Evolutionary conservation across 2,113 vertebrate species (phyloP).

Genomic region (Lasiurus cinereus): DNA sequence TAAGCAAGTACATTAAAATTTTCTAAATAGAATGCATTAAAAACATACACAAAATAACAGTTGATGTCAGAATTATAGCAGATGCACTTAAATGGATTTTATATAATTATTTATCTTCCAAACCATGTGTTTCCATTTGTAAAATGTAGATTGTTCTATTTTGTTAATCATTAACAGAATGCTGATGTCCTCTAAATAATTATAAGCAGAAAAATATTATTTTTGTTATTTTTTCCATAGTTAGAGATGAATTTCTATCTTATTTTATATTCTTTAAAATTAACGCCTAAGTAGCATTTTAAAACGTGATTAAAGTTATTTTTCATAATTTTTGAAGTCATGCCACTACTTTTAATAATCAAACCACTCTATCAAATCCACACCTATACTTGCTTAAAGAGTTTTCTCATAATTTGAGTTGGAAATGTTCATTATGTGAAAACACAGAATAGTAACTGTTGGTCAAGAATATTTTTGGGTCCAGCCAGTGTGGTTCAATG

Average conservation of each 20-base stretch:
- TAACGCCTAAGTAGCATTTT: slow-evolving; percentile 30
- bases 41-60: background rate
- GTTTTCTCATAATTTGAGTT: slow-evolving; percentile 3
- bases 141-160: background rate
- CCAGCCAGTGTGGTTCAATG: no score
- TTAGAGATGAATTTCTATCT: background rate
- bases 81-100: background rate
- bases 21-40: slow-evolving; percentile 29
- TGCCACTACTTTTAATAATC: slow-evolving; percentile 5
- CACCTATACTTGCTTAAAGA: background rate
- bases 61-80: background rate
- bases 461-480: background rate
- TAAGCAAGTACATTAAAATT: slow-evolving; percentile 19
- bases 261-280: slow-evolving; percentile 20
- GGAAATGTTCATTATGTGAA: background rate
- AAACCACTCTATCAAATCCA: background rate
- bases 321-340: background rate
- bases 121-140: background rate
- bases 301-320: background rate
- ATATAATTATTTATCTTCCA: background rate
- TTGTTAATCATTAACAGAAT: slow-evolving; percentile 10
- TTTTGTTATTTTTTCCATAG: background rate
- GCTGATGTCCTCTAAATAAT: background rate
- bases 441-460: background rate
- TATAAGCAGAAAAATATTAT: slow-evolving; percentile 37